Conservation (phyloP, 2,113 vertebrate species). For the Salvelinus alpinus region DNA sequence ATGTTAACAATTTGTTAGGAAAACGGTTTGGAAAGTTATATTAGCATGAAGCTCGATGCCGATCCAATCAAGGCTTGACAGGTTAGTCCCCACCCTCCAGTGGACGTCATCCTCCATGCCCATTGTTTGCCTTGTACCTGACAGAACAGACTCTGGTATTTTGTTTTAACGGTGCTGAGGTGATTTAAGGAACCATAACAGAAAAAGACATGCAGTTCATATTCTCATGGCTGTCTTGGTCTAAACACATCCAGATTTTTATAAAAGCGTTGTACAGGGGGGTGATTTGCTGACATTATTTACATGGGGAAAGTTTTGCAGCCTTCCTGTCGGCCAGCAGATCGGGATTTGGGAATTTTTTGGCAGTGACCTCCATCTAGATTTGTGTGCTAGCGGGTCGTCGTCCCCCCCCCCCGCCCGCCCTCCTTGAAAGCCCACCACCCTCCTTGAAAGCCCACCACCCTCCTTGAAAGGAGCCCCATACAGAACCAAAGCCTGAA, state of each 20-base stretch:
- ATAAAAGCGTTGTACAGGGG: slow-evolving; percentile 40
- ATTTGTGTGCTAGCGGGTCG: slow-evolving; percentile 62
- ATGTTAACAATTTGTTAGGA: slow-evolving; percentile 61
- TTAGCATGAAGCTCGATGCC: slow-evolving; percentile 52
- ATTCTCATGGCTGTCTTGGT: slow-evolving; percentile 72
- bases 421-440: slow-evolving; percentile 25
- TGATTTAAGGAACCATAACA: slow-evolving; percentile 71
- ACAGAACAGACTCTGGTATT: slow-evolving; percentile 65
- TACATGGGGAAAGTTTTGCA: slow-evolving; percentile 68
- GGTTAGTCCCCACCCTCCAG: slow-evolving; percentile 19
- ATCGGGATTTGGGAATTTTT: slow-evolving; percentile 75
- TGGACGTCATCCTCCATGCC: slow-evolving; percentile 37
- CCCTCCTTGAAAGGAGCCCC: slow-evolving; percentile 5
- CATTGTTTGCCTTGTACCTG: slow-evolving; percentile 46
- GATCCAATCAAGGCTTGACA: slow-evolving; percentile 48
- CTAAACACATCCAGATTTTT: slow-evolving; percentile 76
- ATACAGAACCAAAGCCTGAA: slow-evolving; percentile 34
- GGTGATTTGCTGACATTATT: slow-evolving; percentile 74
- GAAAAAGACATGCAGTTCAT: slow-evolving; percentile 72
- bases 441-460: slow-evolving; percentile 25
- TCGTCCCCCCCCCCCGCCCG: slow-evolving; percentile 57
- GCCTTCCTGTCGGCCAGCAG: slow-evolving; percentile 69
- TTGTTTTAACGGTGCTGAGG: slow-evolving; percentile 54
- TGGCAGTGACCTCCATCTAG: slow-evolving; percentile 80
- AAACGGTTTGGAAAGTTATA: slow-evolving; percentile 50